These are phyloP conservation scores for Pemphredon lugubris DNA, from an alignment of 2,888 invertebrate species.

Conservation along the genomic window DNA sequence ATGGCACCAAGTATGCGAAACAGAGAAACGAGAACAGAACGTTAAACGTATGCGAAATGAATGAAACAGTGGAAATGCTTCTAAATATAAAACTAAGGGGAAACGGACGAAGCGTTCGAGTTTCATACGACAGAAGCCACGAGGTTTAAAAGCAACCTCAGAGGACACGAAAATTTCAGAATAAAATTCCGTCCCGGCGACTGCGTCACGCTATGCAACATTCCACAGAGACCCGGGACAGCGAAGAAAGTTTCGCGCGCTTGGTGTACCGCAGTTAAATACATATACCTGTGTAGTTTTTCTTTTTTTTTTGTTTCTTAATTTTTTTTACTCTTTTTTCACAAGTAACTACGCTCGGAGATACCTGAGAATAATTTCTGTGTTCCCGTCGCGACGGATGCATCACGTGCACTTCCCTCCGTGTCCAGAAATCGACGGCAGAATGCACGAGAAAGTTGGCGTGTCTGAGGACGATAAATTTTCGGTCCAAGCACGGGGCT, in stretches of 20 bases:
- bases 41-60: slow-evolving; percentile 12
- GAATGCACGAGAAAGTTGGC: slow-evolving; percentile 62
- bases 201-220: slow-evolving; percentile 67
- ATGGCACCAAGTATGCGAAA: too few relatives aligned
- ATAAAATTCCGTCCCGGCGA: slow-evolving; percentile 59
- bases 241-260: slow-evolving; percentile 66
- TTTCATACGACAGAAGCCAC: slow-evolving; percentile 54
- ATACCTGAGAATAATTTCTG: slow-evolving; percentile 27
- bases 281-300: slow-evolving; percentile 37
- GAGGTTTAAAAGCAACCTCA: slow-evolving; percentile 55
- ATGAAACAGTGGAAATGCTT: slow-evolving; percentile 39
- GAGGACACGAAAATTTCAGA: slow-evolving; percentile 58
- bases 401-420: slow-evolving; percentile 19
- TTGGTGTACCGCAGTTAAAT: slow-evolving; percentile 60
- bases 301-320: slow-evolving; percentile 34
- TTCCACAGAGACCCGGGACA: slow-evolving; percentile 55
- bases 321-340: slow-evolving; percentile 21
- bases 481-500: slow-evolving; percentile 35
- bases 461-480: slow-evolving; percentile 66
- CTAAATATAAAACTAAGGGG: slow-evolving; percentile 32
- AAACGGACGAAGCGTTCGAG: slow-evolving; percentile 42
- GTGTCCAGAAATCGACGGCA: slow-evolving; percentile 35
- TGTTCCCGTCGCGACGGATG: slow-evolving; percentile 31
- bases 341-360: slow-evolving; percentile 29
- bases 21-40: background rate